phyloP scores from a whole-genome alignment of 2,888 invertebrate species.

The Andricus curvator region DNA sequence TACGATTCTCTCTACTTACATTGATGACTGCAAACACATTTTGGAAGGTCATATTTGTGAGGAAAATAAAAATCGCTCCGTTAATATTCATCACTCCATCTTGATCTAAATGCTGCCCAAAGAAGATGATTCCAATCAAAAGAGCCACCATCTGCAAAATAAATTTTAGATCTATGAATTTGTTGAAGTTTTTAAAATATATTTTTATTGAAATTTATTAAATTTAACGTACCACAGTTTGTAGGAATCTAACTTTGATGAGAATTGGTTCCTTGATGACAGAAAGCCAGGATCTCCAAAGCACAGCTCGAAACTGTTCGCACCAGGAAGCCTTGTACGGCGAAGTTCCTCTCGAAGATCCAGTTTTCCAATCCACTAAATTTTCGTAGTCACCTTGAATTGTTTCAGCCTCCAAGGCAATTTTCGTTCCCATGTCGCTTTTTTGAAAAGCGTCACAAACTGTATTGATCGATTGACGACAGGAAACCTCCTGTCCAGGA shows the following conservation, averaged over 20 bases:
- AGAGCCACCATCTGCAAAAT: slow-evolving; percentile 88
- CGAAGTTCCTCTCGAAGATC: slow-evolving; percentile 67
- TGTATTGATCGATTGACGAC: slow-evolving; percentile 87
- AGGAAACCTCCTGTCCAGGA: slow-evolving; percentile 90
- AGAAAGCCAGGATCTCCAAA: slow-evolving; percentile 94
- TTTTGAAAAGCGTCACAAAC: slow-evolving; percentile 88
- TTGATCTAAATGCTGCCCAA: slow-evolving; percentile 89
- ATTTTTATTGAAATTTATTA: neutral
- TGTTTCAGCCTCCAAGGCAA: slow-evolving; percentile 81
- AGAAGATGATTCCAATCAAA: slow-evolving; percentile 93
- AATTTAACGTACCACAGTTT: slow-evolving; percentile 86
- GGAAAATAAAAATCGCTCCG: slow-evolving; percentile 93
- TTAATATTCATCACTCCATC: slow-evolving; percentile 97
- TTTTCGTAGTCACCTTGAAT: slow-evolving; percentile 59
- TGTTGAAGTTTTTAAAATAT: neutral
- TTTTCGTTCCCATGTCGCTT: slow-evolving; percentile 83
- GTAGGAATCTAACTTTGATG: slow-evolving; percentile 91
- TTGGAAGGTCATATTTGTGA: slow-evolving; percentile 96
- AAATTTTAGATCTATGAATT: neutral
- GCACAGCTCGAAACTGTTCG: slow-evolving; percentile 91
- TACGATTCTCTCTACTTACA: slow-evolving; percentile 81
- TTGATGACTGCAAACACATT: slow-evolving; percentile 97
- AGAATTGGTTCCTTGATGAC: slow-evolving; percentile 94
- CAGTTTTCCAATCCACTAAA: slow-evolving; percentile 24
- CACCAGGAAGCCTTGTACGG: slow-evolving; percentile 93